Base-by-base conservation (phyloP, 2,888 invertebrate species). In the Cancer borealis region DNA sequence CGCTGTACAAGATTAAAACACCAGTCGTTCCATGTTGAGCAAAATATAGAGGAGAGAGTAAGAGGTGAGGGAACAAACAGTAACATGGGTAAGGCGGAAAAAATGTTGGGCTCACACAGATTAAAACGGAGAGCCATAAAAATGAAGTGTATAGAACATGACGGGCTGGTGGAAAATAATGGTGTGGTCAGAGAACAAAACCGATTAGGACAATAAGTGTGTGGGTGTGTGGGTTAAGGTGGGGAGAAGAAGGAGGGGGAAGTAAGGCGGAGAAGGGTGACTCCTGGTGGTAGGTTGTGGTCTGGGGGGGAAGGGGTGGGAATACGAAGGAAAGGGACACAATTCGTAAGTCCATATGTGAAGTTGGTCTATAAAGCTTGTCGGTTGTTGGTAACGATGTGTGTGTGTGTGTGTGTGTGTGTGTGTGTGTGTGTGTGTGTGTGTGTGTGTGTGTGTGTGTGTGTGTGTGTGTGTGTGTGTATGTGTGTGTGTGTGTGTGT, bases 101-200 rank as follows among this genome's bases (percentile, higher is more conserved):
- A 79, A 79, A 12, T 79, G 79, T 26, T 79, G 30, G 79, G 79
- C 66, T 79, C 21, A 79, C 79, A 79, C 30, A 79, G 79, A 79
- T 79, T 79, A 79, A 79, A 73, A 79, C 12, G 30, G 79, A 79
- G 79, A 79, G 30, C 79, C 79, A 30, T 79, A 79, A 79, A 79
- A 30, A 79, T 79, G 79, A 79, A 79, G 79, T 79, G 79, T 79
- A 30, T 30, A 30, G 79, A 30, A 30, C 79, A 30, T 30, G 79
- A 21, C 79, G 30, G 79, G 30, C 26, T 4, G 79, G 79, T 30
- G 26, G 79, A 12, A 79, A 79, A 30, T 79, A 79, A 79, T 79
- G 79, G 79, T 30, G 79, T 79, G 79, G 79, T 21, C 79, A 30
- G 30, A 79, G 2, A 79, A 79, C 79, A 79, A 79, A 79, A 30